A percentile compares a stretch with the other conserved stretches of the same genome.
Evolutionary conservation across 2,888 invertebrate species (phyloP).

Genomic region (Eurois occulta): DNA sequence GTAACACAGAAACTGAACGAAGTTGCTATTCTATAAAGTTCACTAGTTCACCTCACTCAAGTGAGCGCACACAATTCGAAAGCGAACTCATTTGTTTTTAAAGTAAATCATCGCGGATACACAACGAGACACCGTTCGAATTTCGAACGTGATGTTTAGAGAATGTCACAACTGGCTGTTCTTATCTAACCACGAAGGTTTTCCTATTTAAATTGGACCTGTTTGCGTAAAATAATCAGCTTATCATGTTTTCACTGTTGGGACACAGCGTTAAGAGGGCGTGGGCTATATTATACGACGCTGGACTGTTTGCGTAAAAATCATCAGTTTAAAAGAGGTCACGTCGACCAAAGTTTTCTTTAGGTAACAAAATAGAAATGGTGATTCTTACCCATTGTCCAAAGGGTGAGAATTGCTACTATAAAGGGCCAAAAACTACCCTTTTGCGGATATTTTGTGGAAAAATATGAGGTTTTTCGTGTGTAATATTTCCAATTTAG

Average conservation of each 20-base stretch:
- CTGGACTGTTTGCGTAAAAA: constrained; percentile 30
- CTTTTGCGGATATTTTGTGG: not conserved
- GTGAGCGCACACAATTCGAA: not conserved
- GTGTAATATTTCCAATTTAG: constrained; percentile 7
- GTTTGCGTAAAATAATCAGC: not conserved
- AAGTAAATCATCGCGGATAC: not conserved
- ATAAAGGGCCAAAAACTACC: constrained; percentile 3
- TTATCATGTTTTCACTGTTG: not conserved
- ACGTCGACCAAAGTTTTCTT: constrained; percentile 3
- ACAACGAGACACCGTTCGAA: not conserved
- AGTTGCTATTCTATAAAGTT: not conserved
- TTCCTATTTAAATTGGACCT: not conserved
- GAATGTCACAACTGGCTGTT: not conserved
- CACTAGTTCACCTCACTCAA: constrained; percentile 7
- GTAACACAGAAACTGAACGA: too few species aligned
- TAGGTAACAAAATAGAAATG: constrained; percentile 32
- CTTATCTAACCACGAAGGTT: not conserved
- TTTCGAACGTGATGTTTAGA: not conserved
- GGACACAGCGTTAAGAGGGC: not conserved
- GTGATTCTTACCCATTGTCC: constrained; percentile 37
- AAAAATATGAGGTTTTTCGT: not conserved
- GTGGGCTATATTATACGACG: not conserved
- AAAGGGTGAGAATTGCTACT: constrained; percentile 20
- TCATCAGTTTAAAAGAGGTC: constrained; percentile 31
- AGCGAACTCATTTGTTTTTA: not conserved